Conservation (phyloP, 2,797 vertebrate species). For the Monodelphis domestica region DNA sequence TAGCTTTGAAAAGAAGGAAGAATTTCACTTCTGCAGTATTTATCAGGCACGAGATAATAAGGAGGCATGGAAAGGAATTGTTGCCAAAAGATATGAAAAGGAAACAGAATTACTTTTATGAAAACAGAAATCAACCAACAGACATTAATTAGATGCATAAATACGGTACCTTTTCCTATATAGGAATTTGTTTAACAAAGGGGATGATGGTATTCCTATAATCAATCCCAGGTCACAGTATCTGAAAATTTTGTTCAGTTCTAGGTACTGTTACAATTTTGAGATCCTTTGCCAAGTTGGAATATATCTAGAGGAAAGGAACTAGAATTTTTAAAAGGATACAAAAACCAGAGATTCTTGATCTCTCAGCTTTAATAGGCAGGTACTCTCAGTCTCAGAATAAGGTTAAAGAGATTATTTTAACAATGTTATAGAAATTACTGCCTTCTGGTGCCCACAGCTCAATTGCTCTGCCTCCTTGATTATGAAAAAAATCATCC, state of each 20-base stretch:
- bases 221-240: neutral
- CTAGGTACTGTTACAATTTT: neutral
- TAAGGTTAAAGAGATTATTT: neutral
- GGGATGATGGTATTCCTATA: neutral
- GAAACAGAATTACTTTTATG: neutral
- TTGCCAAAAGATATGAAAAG: neutral
- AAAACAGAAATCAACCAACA: neutral
- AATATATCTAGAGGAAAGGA: neutral
- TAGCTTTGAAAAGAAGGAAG: neutral
- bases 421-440: neutral
- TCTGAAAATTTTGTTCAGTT: neutral
- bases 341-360: neutral
- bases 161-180: neutral
- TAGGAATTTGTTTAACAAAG: neutral
- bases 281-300: neutral
- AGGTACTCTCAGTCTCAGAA: neutral
- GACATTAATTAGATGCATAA: neutral
- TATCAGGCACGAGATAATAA: neutral
- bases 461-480: neutral
- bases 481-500: neutral
- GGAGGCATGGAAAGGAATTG: neutral
- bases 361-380: neutral
- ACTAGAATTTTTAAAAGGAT: neutral
- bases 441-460: neutral
- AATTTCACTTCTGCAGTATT: neutral